Evolutionary conservation across 2,113 vertebrate genomes (phyloP), one percentile per base, ranked within the genome.

Genomic region (Equus przewalskii): DNA sequence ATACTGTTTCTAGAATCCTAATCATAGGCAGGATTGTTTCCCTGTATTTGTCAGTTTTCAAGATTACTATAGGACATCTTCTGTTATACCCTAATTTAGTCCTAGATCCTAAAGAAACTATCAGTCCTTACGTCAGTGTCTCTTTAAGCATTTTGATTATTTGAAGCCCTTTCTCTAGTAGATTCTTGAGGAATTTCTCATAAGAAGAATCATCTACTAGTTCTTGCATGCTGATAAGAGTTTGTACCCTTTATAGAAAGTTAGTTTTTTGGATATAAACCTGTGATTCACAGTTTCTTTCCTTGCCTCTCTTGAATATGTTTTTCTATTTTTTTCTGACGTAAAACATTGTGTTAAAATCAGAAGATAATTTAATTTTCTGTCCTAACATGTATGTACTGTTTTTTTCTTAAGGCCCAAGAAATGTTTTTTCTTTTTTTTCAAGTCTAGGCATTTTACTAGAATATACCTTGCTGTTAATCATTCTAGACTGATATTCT

Each of bases 181-280:
- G 18, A 91, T 75, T 96, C 13, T 7, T 51, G 2, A 44, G 33
- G 14, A 93, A 88, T 19, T 3, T 73, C 28, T 89, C 15, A n/a
- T 67, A 44, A 89, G n/a, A 95, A 93, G 93, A 93, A 70, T 44
- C 83, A 79, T 46, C 3, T 83, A 41, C 12, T n/a, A 75, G 12
- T 36, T 90, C 7, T 88, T 96, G 1, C 16, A 58, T 79, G 13
- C 54, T 65, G 28, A 21, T 56, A 89, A 79, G 28, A 91, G 30
- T 41, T 87, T 73, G 24, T 60, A 36, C 56, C 7, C n/a, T 79
- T 90, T 64, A 81, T 15, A 80, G 21, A 84, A 94, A 73, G 64
- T 64, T 58, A 60, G 46, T 88, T 95, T 94, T 80, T 64, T 83
- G 56, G 28, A 82, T 64, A 70, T 60, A 90, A 79, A 62, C 79